phyloP scores from a whole-genome alignment of 2,113 vertebrate genomes.

The Morone chrysops region DNA sequence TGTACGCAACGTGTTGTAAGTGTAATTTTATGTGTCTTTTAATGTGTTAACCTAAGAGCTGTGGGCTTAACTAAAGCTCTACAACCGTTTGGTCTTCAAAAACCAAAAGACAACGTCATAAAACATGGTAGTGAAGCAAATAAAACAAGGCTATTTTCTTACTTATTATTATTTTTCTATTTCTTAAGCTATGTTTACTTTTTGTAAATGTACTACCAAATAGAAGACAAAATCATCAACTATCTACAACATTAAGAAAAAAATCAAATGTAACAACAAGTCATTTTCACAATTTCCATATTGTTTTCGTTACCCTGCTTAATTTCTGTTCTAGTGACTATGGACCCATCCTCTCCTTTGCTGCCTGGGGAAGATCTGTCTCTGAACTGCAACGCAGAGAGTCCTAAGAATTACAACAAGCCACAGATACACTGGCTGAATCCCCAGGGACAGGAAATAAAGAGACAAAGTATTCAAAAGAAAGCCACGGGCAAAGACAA shows the following conservation, averaged over 20 bases:
- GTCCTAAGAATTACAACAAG: accelerated
- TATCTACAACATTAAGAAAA: not conserved
- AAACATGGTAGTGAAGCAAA: not conserved
- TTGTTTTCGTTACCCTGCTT: slow-evolving; percentile 1
- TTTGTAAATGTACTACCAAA: not conserved
- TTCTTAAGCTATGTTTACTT: not conserved
- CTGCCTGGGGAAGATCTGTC: not conserved
- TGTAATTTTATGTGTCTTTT: not conserved
- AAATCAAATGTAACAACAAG: not conserved
- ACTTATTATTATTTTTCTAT: not conserved
- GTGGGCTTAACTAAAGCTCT: not conserved
- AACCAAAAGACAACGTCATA: not conserved
- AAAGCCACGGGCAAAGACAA: not conserved
- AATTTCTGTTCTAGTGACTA: slow-evolving; percentile 47
- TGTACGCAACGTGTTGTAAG: not conserved
- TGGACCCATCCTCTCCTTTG: not conserved
- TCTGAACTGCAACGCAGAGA: slow-evolving; percentile 45
- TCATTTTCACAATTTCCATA: not conserved
- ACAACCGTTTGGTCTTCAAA: slow-evolving; percentile 5
- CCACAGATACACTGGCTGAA: slow-evolving; percentile 50
- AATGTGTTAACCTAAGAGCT: not conserved
- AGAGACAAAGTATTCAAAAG: accelerated
- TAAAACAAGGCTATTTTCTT: not conserved
- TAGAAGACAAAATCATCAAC: not conserved
- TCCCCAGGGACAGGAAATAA: not conserved